These are phyloP conservation scores for Hormaphis cornu DNA, from an alignment of 1,140 invertebrate species.

Conservation along the genomic window DNA sequence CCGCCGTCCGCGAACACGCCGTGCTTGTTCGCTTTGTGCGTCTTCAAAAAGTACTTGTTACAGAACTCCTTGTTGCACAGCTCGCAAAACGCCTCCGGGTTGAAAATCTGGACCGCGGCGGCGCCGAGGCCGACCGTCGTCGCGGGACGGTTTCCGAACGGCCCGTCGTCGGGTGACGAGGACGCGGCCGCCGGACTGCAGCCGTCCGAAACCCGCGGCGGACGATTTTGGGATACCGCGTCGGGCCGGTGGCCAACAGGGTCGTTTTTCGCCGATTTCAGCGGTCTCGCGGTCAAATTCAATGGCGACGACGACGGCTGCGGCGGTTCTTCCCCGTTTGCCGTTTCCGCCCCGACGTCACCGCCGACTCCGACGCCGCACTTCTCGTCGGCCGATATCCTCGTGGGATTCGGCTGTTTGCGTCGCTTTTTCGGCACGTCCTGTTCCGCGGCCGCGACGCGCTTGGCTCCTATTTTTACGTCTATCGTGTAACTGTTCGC, in stretches of 20 bases:
- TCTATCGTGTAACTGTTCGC: conserved; percentile 11
- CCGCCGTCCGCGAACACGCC: conserved; percentile 63
- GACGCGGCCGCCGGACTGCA: too few species aligned
- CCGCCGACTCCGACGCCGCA: too few species aligned
- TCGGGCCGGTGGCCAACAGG: too few species aligned
- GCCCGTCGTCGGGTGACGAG: too few species aligned
- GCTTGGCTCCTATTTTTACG: conserved; percentile 23
- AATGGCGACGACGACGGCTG: not conserved
- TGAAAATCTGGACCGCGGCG: conserved; percentile 58
- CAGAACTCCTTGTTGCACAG: conserved; percentile 98
- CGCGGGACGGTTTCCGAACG: not conserved
- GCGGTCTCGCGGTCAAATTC: too few species aligned
- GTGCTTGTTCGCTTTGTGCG: conserved; percentile 91
- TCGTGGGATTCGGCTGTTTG: conserved; percentile 38
- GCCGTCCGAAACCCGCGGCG: too few species aligned
- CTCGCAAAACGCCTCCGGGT: conserved; percentile 91
- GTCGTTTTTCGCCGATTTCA: not conserved
- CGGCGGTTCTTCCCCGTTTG: too few species aligned
- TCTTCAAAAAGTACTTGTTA: conserved; percentile 99
- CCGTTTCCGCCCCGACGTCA: too few species aligned
- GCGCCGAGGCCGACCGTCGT: not conserved
- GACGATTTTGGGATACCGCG: too few species aligned
- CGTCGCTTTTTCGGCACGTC: conserved; percentile 36
- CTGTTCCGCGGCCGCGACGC: not conserved
- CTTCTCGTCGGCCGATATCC: conserved; percentile 36